Base-by-base conservation (phyloP, 2,797 vertebrate species). In the Periparus ater region DNA sequence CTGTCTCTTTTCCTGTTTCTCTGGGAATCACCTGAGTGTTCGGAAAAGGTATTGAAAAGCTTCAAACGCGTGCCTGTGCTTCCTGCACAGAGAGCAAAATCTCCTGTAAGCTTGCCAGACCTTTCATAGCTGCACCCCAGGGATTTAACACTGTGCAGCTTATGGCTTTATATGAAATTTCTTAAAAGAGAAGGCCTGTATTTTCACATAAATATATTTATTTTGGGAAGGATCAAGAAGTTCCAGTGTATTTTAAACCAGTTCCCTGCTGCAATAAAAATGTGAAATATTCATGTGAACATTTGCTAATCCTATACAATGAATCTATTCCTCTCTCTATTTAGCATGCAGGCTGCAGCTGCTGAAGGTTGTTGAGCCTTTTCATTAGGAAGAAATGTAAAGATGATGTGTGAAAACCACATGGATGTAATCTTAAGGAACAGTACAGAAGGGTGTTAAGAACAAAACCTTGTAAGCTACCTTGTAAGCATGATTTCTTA, bases 271-370 rank as follows among this genome's bases (percentile, higher is more conserved):
- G 82, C 70, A 72, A 66, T 91, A 91, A 91, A 84, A 89, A 91
- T 17, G 70, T 92, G 91, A 96, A 97, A 96, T 95, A 96, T 63
- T 91, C 29, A 85, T 84, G 81, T 34, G 81, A 91, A 88, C 53
- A 54, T 87, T 95, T 91, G 87, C 50, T 96, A 95, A 96, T 91
- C 86, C 82, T 75, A 90, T 51, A 60, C 47, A 85, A 44, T 44
- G 47, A 75, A 81, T 87, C 74, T 85, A 55, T 89, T 67, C 93
- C n/a, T 58, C 25, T 70, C 48, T 78, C 78, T 95, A 42, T 89
- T 96, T 96, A 96, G 77, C 83, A 94, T 88, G 85, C 89, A 95
- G 50, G 61, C 44, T 81, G 78, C 89, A 92, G 65, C 57, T 91
- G 85, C 83, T 78, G 68, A 89, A 78, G 90, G 92, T 66, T 91